Percentiles rank a stretch among this genome's conserved stretches.
Evolutionary conservation across 1,140 invertebrate genomes (phyloP).

Genomic region (Lasioglossum baleicum): DNA sequence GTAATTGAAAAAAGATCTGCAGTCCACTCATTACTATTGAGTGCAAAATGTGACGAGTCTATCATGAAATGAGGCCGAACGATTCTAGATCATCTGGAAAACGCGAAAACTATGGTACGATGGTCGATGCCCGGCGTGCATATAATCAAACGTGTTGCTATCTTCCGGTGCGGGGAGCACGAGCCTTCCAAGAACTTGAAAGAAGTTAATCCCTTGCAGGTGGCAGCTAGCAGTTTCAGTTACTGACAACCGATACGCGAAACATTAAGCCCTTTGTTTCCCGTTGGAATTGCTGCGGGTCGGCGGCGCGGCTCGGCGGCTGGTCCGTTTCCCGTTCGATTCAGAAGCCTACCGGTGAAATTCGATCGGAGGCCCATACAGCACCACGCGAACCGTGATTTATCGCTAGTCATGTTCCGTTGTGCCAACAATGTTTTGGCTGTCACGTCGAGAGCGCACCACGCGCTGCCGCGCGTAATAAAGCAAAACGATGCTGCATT

Average conservation of each 20-base stretch:
- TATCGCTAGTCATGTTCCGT: constrained; percentile 22
- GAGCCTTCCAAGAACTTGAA: constrained; percentile 27
- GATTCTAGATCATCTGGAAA: no score
- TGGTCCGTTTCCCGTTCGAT: background rate
- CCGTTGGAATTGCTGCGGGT: background rate
- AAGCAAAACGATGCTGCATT: constrained; percentile 17
- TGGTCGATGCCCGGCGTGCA: no score
- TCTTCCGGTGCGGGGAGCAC: background rate
- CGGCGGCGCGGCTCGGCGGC: no score
- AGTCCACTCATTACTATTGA: no score
- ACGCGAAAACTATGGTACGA: no score
- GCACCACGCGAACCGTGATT: constrained; percentile 18
- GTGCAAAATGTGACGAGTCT: no score
- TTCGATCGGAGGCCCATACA: background rate
- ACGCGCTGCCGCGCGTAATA: constrained; percentile 3
- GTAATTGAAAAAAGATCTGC: no score
- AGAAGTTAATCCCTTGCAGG: constrained; percentile 6
- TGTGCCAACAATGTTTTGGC: constrained; percentile 31
- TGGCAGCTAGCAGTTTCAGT: background rate
- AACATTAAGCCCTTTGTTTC: background rate
- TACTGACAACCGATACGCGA: constrained; percentile 11
- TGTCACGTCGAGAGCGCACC: constrained; percentile 4
- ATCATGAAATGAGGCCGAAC: no score
- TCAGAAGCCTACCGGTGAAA: background rate
- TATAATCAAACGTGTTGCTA: background rate